Conservation (phyloP, 2,797 vertebrate genomes). For the Apogon talboti region DNA sequence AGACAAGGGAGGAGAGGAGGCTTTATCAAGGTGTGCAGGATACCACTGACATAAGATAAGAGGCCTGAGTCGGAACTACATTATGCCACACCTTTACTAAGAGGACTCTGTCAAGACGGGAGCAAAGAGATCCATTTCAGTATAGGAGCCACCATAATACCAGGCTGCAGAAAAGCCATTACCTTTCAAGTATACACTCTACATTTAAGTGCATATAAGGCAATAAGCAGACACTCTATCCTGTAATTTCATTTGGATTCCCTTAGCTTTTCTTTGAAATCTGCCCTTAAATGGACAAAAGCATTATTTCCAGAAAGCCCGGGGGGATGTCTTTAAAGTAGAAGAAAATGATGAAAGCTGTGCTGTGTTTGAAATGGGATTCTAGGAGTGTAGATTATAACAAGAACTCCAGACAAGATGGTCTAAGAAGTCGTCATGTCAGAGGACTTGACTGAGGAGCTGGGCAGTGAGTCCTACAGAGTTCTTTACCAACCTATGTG, state of each 20-base stretch:
- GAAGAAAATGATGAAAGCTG: slow-evolving; percentile 22
- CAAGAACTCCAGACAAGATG: slow-evolving; percentile 22
- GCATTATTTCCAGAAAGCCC: slow-evolving; percentile 58
- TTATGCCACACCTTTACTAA: slow-evolving; percentile 79
- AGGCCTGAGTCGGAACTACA: slow-evolving; percentile 68
- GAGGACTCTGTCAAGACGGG: slow-evolving; percentile 72
- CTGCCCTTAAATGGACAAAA: slow-evolving; percentile 67
- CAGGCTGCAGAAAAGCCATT: slow-evolving; percentile 75
- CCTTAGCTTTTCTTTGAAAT: slow-evolving; percentile 66
- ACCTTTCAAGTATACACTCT: slow-evolving; percentile 70
- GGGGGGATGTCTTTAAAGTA: slow-evolving; percentile 42
- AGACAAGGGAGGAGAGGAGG: slow-evolving; percentile 61
- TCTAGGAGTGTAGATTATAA: slow-evolving; percentile 16
- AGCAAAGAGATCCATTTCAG: slow-evolving; percentile 79
- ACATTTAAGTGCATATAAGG: slow-evolving; percentile 79
- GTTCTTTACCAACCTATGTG: slow-evolving; percentile 44
- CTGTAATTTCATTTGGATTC: slow-evolving; percentile 73
- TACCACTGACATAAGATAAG: slow-evolving; percentile 75
- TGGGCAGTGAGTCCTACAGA: slow-evolving; percentile 36
- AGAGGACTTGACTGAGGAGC: slow-evolving; percentile 18
- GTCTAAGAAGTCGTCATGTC: slow-evolving; percentile 31
- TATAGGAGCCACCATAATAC: slow-evolving; percentile 61
- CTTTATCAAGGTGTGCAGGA: slow-evolving; percentile 79
- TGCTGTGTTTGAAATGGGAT: slow-evolving; percentile 29
- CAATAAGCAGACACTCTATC: slow-evolving; percentile 71